phyloP scores from a whole-genome alignment of 2,797 vertebrate species.

The Alexandromys oeconomus region DNA sequence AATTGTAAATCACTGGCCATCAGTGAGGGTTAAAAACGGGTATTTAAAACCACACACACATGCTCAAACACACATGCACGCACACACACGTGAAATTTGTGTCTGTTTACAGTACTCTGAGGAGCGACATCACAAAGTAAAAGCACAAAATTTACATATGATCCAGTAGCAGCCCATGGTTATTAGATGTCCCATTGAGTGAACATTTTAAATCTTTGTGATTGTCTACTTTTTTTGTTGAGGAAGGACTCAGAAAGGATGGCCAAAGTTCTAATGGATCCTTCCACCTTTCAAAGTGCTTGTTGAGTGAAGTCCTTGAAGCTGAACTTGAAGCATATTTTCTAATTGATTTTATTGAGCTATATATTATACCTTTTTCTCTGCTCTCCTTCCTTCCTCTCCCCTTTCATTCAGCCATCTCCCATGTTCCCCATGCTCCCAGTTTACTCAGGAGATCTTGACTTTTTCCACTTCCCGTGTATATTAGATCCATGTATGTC shows the following conservation, averaged over 20 bases:
- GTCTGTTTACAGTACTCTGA: not conserved
- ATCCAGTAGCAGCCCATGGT: not conserved
- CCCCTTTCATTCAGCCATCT: no score
- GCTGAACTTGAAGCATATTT: not conserved
- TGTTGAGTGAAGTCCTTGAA: not conserved
- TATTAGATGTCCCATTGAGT: not conserved
- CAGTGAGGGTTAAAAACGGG: not conserved
- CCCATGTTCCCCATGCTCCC: no score
- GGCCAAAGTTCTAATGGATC: not conserved
- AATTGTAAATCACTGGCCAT: conserved; percentile 29
- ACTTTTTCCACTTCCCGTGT: no score
- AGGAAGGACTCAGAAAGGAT: not conserved
- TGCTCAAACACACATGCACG: not conserved
- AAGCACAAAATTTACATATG: not conserved
- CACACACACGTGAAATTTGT: not conserved
- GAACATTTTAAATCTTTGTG: not conserved
- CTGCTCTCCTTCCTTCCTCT: no score
- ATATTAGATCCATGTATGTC: no score
- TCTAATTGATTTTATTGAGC: no score
- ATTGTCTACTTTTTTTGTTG: not conserved
- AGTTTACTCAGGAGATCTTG: no score
- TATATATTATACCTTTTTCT: no score
- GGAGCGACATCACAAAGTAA: not conserved
- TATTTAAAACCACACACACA: not conserved
- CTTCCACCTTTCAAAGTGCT: not conserved